These are phyloP conservation scores for Tychaedon coryphoeus DNA, from an alignment of 2,113 vertebrate genomes.

Conservation along the genomic window DNA sequence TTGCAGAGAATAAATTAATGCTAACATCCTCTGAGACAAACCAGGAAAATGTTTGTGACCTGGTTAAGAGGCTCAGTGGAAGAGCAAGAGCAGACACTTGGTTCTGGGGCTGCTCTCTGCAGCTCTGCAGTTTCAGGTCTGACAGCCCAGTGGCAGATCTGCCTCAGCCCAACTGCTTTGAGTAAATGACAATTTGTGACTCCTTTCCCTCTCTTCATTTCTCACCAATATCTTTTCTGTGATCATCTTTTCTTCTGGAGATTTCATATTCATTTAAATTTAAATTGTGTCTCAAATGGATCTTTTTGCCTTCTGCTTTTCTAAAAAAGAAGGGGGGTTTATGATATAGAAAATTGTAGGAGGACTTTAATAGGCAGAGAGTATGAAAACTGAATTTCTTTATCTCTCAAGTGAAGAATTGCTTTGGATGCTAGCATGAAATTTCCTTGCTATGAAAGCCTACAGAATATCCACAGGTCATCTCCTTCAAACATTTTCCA, in stretches of 20 bases:
- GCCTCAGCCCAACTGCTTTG: background rate
- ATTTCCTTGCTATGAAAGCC: background rate
- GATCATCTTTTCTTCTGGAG: background rate
- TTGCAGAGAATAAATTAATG: background rate
- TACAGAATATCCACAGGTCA: background rate
- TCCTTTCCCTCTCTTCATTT: background rate
- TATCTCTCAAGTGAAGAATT: background rate
- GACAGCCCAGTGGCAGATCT: background rate
- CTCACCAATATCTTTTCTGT: background rate
- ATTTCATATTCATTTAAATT: background rate
- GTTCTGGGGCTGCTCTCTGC: background rate
- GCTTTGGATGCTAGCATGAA: background rate
- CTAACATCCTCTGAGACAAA: background rate
- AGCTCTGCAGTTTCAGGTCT: background rate
- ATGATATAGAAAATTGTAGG: background rate
- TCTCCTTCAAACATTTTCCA: background rate
- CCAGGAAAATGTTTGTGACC: background rate
- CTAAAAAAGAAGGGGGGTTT: background rate
- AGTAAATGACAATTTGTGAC: background rate
- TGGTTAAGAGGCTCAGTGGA: background rate
- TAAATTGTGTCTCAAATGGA: background rate
- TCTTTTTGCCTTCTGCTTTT: background rate
- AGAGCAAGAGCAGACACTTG: rapidly evolving
- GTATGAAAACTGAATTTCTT: background rate
- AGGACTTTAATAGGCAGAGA: background rate